Conservation (phyloP, 2,797 vertebrate species). For the Alfaro cultratus region DNA sequence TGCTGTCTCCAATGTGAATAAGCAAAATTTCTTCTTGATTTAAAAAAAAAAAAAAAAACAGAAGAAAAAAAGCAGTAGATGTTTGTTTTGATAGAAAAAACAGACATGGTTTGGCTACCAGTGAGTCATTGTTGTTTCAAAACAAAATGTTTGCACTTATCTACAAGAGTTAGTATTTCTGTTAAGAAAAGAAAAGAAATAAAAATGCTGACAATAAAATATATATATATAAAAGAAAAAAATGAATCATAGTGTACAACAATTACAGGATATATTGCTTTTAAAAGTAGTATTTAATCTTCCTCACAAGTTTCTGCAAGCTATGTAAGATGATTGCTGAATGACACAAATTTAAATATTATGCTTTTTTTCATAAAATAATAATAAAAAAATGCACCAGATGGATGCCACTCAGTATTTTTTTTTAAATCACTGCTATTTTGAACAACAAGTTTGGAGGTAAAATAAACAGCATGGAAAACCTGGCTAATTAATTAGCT, state of each 20-base stretch:
- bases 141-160: background rate
- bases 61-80: background rate
- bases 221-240: background rate
- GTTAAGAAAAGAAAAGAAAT: background rate
- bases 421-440: background rate
- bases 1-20: background rate
- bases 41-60: background rate
- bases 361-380: background rate
- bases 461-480: background rate
- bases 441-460: background rate
- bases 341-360: background rate
- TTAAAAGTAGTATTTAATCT: background rate
- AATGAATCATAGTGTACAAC: background rate
- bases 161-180: background rate
- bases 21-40: background rate
- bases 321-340: background rate
- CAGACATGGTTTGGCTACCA: background rate
- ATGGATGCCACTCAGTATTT: background rate
- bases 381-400: background rate
- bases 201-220: background rate
- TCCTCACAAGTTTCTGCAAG: background rate
- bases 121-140: background rate
- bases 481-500: background rate
- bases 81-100: background rate
- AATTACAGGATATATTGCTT: background rate